Evolutionary conservation across 30 jellyfish, hydroid and myxozoan genomes (phyloP), one percentile per base, ranked within the genome.

Genomic region (Mastigias papua): DNA sequence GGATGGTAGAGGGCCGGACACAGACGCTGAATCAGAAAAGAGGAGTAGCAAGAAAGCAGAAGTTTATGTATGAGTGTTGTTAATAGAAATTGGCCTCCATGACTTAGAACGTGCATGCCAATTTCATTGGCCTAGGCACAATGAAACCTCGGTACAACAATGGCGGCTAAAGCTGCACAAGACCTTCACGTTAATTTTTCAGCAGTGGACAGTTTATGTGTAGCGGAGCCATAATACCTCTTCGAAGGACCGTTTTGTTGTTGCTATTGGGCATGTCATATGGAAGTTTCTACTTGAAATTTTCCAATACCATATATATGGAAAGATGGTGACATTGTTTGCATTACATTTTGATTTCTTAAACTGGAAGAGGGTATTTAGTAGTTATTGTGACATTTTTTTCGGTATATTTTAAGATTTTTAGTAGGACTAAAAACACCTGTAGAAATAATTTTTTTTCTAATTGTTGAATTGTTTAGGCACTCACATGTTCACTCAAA

Each of bases 1-100:
- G n/a, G 87, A 88, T 61, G 91, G 91, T 0, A 33, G 34, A 2
- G 49, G 58, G n/a, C 58, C 85, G 22, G 91, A 63, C n/a, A 51
- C 67, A 17, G 21, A 82, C 33, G 54, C 49, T 20, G 61, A 48
- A 31, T 11, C 87, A 0, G 64, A 25, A n/a, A 70, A 62, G 16
- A 69, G 34, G 48, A 72, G 81, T 51, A 74, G 81, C 11, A 67
- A 87, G 25, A 87, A 87, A 72, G 86, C 69, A 27, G 96, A 76
- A 60, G 81, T 81, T 85, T 87, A 23, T 67, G 89, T 76, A 9
- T 87, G 76, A 89, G 83, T 49, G 54, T 6, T 11, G 11, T 11
- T 3, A 3, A 6, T 37, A 11, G n/a, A n/a, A n/a, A n/a, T n/a
- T n/a, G n/a, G n/a, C n/a, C n/a, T n/a, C n/a, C n/a, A n/a, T n/a